Evolutionary conservation across 2,888 invertebrate genomes (phyloP), one percentile per base, ranked within the genome.

Genomic region (Temnothorax ravouxi): DNA sequence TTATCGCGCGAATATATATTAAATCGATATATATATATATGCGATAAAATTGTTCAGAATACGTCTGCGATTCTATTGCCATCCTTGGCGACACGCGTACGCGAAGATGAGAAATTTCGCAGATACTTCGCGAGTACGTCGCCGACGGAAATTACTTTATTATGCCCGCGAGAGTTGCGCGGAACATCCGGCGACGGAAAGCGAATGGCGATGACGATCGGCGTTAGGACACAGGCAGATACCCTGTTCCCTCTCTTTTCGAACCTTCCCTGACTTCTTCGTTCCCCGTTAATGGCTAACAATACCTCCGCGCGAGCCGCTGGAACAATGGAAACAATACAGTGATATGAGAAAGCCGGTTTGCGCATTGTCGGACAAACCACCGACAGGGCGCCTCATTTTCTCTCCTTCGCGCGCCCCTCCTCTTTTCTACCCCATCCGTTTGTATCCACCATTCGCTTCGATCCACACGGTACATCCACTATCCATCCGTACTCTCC

Each of bases 311-410:
- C 86, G 66, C 85, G 75, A 85, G 84, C 85, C 85, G 72, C 69
- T 29, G 75, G 85, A 88, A 88, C 90, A 94, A 94, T 94, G 93
- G 93, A 92, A 92, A 94, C 93, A 93, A 93, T 94, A 93, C 93
- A 92, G 92, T 92, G 92, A 93, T 93, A 94, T 92, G 94, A 93
- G 92, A 93, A 93, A 93, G 93, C 93, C 93, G 93, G 94, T 94
- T 93, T 93, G 93, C 93, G 93, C 93, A 93, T 93, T 93, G 93
- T 93, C 92, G 92, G 91, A 91, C 91, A 92, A 72, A 92, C 90
- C 90, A 54, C 84, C 71, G 79, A 80, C 79, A 25, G 59, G 47
- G 15, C 50, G 61, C 64, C 83, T 86, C 86, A 67, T 76, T 67
- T 83, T 59, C 47, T 38, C 67, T 56, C 50, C 66, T 41, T 74